Percentiles rank a stretch among this genome's conserved stretches.
Conservation (phyloP, 2,797 vertebrate species). For the Schizopygopsis malacanthus region DNA sequence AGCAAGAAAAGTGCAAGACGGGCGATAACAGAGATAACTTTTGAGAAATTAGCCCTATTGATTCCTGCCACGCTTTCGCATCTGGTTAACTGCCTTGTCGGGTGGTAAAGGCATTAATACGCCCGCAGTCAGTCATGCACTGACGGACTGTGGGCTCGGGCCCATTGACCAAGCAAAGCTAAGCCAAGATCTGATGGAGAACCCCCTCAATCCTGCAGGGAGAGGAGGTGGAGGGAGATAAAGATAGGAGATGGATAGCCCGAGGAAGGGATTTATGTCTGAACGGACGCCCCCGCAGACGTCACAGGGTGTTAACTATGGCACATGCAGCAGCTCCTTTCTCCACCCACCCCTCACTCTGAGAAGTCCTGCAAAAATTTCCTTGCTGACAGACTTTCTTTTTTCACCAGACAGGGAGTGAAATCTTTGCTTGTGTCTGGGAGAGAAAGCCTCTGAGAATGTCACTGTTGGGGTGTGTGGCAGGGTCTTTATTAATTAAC, state of each 20-base stretch:
- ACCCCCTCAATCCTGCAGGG: conserved; percentile 43
- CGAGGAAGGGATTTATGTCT: conserved; percentile 59
- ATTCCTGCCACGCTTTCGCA: conserved; percentile 58
- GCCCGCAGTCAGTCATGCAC: conserved; percentile 44
- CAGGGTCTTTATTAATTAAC: conserved; percentile 51
- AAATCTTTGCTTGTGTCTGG: conserved; percentile 17
- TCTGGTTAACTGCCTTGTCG: conserved; percentile 61
- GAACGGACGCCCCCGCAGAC: conserved; percentile 54
- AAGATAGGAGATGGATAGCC: conserved; percentile 35
- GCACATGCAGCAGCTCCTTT: conserved; percentile 58
- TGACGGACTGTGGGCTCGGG: conserved; percentile 50
- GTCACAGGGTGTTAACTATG: conserved; percentile 59
- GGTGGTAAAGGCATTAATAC: conserved; percentile 61
- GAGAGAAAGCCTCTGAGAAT: conserved; percentile 20
- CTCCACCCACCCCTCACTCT: conserved; percentile 72
- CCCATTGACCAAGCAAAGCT: conserved; percentile 30
- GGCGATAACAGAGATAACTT: conserved; percentile 44
- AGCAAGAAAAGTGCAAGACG: conserved; percentile 11
- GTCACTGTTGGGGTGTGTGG: conserved; percentile 26
- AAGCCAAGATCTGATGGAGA: conserved; percentile 31
- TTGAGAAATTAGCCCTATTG: conserved; percentile 54
- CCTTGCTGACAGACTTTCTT: conserved; percentile 69
- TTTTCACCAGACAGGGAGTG: conserved; percentile 59
- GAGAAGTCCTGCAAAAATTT: conserved; percentile 70
- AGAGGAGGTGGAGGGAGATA: conserved; percentile 37